Percentiles rank a stretch among this genome's conserved stretches.
phyloP scores from a whole-genome alignment of 2,797 vertebrate genomes.

The Crenuchus spilurus region DNA sequence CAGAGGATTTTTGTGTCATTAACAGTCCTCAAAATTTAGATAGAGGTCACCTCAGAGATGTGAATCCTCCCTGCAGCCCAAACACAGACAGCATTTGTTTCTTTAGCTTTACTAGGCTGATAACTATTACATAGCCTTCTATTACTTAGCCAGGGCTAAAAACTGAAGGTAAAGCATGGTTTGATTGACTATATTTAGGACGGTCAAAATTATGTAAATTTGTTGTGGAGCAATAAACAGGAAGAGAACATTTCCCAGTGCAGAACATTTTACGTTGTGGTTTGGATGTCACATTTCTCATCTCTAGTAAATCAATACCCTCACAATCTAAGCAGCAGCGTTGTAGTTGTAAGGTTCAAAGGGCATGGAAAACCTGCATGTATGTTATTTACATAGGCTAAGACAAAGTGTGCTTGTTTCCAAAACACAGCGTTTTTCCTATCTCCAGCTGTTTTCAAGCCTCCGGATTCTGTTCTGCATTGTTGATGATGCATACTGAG shows the following conservation, averaged over 20 bases:
- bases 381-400: not conserved
- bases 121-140: too few species aligned
- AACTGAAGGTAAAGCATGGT: too few species aligned
- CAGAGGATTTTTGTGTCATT: too few species aligned
- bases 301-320: not conserved
- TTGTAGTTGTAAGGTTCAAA: not conserved
- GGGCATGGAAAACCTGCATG: not conserved
- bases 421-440: not conserved
- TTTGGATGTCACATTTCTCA: not conserved
- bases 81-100: too few species aligned
- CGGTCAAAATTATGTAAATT: too few species aligned
- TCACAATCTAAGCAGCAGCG: conserved; percentile 2
- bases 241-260: not conserved
- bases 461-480: not conserved
- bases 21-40: too few species aligned
- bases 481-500: not conserved
- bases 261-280: not conserved
- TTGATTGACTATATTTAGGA: too few species aligned
- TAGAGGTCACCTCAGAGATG: too few species aligned
- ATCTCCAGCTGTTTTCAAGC: not conserved
- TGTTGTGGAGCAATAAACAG: too few species aligned
- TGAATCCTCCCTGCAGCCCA: too few species aligned
- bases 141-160: too few species aligned
- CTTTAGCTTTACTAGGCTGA: too few species aligned
- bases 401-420: conserved; percentile 9